These are phyloP conservation scores for Scaptomyza graminum DNA, from an alignment of 1,140 invertebrate species.

Conservation along the genomic window DNA sequence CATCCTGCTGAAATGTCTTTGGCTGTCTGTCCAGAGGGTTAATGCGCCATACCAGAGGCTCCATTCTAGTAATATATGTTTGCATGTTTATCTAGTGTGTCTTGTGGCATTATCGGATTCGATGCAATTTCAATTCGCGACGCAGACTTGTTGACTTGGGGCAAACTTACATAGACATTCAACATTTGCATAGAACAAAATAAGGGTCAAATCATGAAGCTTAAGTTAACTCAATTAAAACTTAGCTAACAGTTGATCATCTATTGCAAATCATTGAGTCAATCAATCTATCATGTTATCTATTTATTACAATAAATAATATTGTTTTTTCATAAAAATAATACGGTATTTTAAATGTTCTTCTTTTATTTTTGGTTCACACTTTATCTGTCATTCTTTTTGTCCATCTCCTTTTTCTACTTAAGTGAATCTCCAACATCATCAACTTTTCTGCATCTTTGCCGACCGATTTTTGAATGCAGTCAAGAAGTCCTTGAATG, in stretches of 20 bases:
- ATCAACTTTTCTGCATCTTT: not conserved
- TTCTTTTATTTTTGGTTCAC: too few relatives aligned
- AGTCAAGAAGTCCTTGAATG: not conserved
- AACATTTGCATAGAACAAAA: not conserved
- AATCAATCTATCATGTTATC: too few relatives aligned
- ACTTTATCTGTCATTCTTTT: not conserved
- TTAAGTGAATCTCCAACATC: not conserved
- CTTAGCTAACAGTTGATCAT: too few relatives aligned
- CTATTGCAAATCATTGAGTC: too few relatives aligned
- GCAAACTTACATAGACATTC: not conserved
- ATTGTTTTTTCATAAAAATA: too few relatives aligned
- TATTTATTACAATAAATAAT: too few relatives aligned
- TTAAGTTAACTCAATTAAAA: too few relatives aligned
- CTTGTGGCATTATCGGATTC: conserved; percentile 19
- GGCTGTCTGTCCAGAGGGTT: not conserved
- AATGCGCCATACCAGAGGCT: not conserved
- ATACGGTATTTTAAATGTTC: too few relatives aligned
- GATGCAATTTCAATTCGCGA: conserved; percentile 26
- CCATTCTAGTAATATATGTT: conserved; percentile 4
- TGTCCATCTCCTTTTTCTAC: not conserved
- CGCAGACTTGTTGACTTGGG: conserved; percentile 6
- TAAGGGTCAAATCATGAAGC: not conserved
- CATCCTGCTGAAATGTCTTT: conserved; percentile 14
- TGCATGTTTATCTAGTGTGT: conserved; percentile 34
- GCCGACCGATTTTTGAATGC: not conserved